phyloP scores from a whole-genome alignment of 2,113 vertebrate genomes.

The Pelvicachromis taeniatus region DNA sequence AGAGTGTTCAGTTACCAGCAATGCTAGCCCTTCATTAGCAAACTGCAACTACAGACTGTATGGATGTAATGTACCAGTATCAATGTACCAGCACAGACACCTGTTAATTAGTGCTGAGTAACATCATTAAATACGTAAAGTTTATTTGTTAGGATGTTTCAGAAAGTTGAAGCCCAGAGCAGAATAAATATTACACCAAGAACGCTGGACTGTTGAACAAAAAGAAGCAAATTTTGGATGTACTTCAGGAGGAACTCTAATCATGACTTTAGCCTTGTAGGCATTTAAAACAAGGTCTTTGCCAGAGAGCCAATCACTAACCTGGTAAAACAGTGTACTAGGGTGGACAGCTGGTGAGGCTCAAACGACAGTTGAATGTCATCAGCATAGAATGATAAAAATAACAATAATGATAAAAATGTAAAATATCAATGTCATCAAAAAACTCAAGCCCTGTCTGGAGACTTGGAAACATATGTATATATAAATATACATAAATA shows the following conservation, averaged over 20 bases:
- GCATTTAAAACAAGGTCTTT: background rate
- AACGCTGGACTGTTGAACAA: background rate
- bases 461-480: background rate
- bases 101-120: background rate
- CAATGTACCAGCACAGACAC: too few relatives aligned
- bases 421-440: background rate
- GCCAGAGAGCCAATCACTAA: background rate
- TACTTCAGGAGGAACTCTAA: background rate
- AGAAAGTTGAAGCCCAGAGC: background rate
- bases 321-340: background rate
- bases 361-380: background rate
- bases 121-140: background rate
- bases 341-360: background rate
- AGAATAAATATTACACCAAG: background rate
- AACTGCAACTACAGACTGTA: background rate
- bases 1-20: background rate
- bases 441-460: background rate
- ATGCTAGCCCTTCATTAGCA: background rate
- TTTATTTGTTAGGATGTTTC: background rate
- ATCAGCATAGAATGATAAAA: background rate
- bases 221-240: background rate
- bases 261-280: rapidly evolving
- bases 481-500: too few relatives aligned
- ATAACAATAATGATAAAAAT: background rate
- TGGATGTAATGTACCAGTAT: too few relatives aligned